These are phyloP conservation scores for Valencia hispanica DNA, from an alignment of 2,797 vertebrate genomes.

Conservation along the genomic window DNA sequence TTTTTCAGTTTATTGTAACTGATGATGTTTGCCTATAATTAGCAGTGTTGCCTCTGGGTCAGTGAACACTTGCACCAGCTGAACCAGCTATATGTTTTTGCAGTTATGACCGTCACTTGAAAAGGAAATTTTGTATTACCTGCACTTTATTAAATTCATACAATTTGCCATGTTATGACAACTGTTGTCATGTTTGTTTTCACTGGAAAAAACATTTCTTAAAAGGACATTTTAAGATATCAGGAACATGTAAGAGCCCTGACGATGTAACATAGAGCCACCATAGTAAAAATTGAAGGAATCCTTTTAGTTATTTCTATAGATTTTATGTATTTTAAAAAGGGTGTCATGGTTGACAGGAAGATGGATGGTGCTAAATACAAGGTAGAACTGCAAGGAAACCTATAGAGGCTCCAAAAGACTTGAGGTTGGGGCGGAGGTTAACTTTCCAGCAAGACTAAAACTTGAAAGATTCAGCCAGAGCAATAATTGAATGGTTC, in stretches of 20 bases:
- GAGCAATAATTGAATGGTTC: too few species aligned
- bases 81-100: constrained; percentile 50
- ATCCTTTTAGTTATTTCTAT: background rate
- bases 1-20: constrained; percentile 58
- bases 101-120: constrained; percentile 42
- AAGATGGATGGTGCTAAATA: too few species aligned
- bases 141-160: constrained; percentile 80
- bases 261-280: background rate
- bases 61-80: constrained; percentile 26
- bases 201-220: background rate
- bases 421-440: too few species aligned
- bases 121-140: constrained; percentile 72
- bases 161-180: constrained; percentile 68
- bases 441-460: too few species aligned
- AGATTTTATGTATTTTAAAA: background rate
- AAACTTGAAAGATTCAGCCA: too few species aligned
- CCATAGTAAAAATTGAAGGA: background rate
- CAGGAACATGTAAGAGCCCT: background rate
- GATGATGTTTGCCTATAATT: constrained; percentile 53
- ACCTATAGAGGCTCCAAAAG: too few species aligned
- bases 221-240: background rate
- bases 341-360: too few species aligned
- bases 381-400: too few species aligned
- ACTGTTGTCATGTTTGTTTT: constrained; percentile 45
- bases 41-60: constrained; percentile 48